Base-by-base conservation (phyloP, 2,113 vertebrate genomes). In the Heterotilapia buettikoferi region DNA sequence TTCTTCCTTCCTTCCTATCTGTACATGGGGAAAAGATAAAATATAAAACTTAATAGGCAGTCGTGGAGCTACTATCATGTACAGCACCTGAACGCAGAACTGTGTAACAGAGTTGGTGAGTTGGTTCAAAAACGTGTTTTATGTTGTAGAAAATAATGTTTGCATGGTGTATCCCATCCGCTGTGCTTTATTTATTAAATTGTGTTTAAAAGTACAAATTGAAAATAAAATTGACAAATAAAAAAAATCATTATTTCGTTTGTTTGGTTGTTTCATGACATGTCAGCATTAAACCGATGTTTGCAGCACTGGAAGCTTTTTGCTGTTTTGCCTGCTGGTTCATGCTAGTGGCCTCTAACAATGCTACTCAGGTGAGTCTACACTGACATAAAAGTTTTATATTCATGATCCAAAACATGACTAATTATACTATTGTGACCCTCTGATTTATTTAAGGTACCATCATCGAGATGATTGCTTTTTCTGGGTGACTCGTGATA, bases 171-270 rank as follows among this genome's bases (percentile, higher is more conserved):
- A 93, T 92, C 94, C 95, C 94, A 89, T 91, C 90, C 94, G 93
- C 96, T 94, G 90, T 96, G 95, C 94, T 94, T 94, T 98, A 97
- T 98, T 98, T 98, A 98, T 98, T 97, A 94, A 96, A 95, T 88
- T 96, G 95, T 96, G 95, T 94, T 95, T 52, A 92, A 94, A 81
- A 88, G 57, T 45, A 73, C 47, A 45, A 87, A 88, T 21, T 83
- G 21, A 59, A 88, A 96, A 95, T 96, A 95, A 96, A 96, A 94
- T 91, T 68, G 89, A 91, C 84, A 82, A 82, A 66, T 66, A 93
- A 90, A 90, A 90, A 90, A 83, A 8, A 29, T 21, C 5, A 38
- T 43, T 56, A 19, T 33, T 33, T 59, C 6, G 19, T 36, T 53
- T 38, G 9, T 31, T 31, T 43, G 61, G n/a, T 18, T 78, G 18